Evolutionary conservation across 2,888 invertebrate genomes (phyloP).

Genomic region (Rhagophthalmus giganteus): DNA sequence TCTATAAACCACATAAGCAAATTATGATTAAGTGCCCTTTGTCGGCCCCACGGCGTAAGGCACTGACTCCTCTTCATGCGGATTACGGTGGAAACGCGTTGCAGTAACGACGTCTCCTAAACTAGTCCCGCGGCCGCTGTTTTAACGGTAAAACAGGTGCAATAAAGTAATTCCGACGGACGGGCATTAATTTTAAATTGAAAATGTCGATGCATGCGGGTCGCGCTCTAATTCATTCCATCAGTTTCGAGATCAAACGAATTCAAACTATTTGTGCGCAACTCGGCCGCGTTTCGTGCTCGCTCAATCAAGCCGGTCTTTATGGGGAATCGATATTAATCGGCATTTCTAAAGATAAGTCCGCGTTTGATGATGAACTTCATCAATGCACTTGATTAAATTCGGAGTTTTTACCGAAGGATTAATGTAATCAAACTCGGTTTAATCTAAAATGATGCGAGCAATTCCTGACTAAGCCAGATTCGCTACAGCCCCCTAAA

Average conservation of each 20-base stretch:
- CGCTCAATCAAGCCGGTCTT: conserved; percentile 43
- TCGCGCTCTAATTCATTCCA: conserved; percentile 30
- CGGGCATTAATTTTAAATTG: conserved; percentile 27
- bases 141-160: not conserved
- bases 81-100: no score
- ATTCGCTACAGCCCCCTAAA: conserved; percentile 35
- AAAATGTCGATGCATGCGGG: conserved; percentile 29
- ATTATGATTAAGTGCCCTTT: no score
- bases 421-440: conserved; percentile 35
- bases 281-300: conserved; percentile 22
- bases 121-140: not conserved
- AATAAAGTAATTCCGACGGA: conserved; percentile 21
- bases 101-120: no score
- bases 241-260: conserved; percentile 31
- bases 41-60: no score
- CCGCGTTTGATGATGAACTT: conserved; percentile 32
- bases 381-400: conserved; percentile 35
- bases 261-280: conserved; percentile 24
- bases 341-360: conserved; percentile 44
- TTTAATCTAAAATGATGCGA: conserved; percentile 34
- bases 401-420: conserved; percentile 28
- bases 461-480: conserved; percentile 31
- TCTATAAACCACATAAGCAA: no score
- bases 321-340: conserved; percentile 42
- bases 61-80: no score